Percentiles rank a stretch among this genome's conserved stretches.
Conservation (phyloP, 1,140 invertebrate genomes). For the Lepidurus couesii region DNA sequence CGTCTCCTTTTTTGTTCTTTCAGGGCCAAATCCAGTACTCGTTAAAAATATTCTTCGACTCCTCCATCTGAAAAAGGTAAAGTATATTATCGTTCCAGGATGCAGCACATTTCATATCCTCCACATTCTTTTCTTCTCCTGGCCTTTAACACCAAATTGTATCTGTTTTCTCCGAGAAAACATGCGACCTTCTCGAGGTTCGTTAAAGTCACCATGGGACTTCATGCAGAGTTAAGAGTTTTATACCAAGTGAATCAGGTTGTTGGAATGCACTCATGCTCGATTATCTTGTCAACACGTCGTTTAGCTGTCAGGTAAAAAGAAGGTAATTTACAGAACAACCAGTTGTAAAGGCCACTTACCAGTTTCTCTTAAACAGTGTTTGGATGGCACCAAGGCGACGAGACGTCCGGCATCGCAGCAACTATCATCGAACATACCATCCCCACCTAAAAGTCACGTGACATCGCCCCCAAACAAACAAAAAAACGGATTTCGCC, state of each 20-base stretch:
- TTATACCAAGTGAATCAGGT: conserved; percentile 5
- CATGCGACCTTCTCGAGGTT: background rate
- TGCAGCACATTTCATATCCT: background rate
- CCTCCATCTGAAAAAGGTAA: background rate
- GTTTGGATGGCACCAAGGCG: background rate
- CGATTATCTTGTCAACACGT: conserved; percentile 22
- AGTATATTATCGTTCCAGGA: background rate
- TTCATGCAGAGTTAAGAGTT: background rate
- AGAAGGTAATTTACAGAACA: conserved; percentile 10
- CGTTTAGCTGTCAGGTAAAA: conserved; percentile 10
- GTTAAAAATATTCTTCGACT: background rate
- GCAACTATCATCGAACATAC: background rate
- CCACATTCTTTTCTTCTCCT: background rate
- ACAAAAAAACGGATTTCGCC: background rate
- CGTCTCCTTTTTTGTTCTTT: background rate
- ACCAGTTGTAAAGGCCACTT: conserved; percentile 7
- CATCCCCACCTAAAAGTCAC: background rate
- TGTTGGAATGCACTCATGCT: conserved; percentile 12
- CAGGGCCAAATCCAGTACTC: background rate
- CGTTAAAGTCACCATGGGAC: background rate
- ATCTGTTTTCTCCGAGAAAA: background rate
- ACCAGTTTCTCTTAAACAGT: background rate
- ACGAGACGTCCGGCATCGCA: background rate
- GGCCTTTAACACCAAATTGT: background rate
- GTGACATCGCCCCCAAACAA: background rate